Conservation (phyloP, 2,888 invertebrate species). For the Myathropa florea region DNA sequence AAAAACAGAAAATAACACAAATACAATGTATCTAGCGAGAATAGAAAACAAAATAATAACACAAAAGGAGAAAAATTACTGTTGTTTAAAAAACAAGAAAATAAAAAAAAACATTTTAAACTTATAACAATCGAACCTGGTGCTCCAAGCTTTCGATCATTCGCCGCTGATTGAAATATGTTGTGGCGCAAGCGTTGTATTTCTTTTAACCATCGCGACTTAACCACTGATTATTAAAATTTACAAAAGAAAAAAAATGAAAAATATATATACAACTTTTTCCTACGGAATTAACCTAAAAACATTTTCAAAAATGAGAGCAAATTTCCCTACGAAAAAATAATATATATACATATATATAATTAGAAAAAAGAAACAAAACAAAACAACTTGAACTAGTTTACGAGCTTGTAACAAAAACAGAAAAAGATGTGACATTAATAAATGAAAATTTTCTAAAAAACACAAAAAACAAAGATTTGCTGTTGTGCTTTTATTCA, state of each 20-base stretch:
- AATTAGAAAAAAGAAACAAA: conserved; percentile 12
- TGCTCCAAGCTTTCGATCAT: conserved; percentile 69
- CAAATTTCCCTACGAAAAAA: conserved; percentile 28
- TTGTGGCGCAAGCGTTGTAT: conserved; percentile 61
- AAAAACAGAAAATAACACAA: not conserved
- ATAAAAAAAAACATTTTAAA: conserved; percentile 27
- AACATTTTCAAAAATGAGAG: conserved; percentile 29
- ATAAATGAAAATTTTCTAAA: conserved; percentile 63
- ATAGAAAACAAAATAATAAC: conserved; percentile 20
- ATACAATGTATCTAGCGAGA: conserved; percentile 33
- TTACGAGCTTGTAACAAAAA: conserved; percentile 58
- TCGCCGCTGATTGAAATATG: conserved; percentile 61
- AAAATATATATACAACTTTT: conserved; percentile 53
- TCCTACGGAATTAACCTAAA: conserved; percentile 61
- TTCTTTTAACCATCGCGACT: conserved; percentile 60
- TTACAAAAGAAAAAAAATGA: conserved; percentile 39
- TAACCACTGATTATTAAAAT: conserved; percentile 49
- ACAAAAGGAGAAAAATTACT: conserved; percentile 17
- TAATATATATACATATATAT: not conserved
- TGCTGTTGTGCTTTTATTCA: not conserved
- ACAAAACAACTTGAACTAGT: conserved; percentile 22
- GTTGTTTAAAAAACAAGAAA: conserved; percentile 14
- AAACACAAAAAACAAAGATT: conserved; percentile 5
- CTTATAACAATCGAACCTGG: conserved; percentile 65
- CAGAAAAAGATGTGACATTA: conserved; percentile 48